Percentiles rank a stretch among this genome's conserved stretches.
Evolutionary conservation across 2,888 invertebrate species (phyloP).

Genomic region (Dromius quadrimaculatus): DNA sequence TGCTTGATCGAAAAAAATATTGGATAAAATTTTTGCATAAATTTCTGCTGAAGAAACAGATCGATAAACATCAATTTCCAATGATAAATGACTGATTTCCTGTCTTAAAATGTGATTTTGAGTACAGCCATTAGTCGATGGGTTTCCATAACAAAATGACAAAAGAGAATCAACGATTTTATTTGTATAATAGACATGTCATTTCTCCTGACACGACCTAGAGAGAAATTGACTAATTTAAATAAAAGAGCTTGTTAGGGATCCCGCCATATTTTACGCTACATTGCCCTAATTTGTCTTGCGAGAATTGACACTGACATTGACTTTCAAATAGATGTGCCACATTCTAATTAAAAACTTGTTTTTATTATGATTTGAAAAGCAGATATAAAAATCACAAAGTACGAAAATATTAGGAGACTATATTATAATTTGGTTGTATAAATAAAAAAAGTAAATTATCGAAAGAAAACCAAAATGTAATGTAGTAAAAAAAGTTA

Average conservation of each 20-base stretch:
- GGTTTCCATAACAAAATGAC: not conserved
- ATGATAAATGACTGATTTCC: slow-evolving; percentile 38
- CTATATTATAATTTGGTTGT: too few species aligned
- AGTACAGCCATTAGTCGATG: not conserved
- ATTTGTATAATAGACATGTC: slow-evolving; percentile 1
- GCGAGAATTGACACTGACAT: slow-evolving; percentile 2
- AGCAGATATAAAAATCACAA: too few species aligned
- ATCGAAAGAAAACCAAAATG: too few species aligned
- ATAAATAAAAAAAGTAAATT: not conserved
- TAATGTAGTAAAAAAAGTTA: not conserved
- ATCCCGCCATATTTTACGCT: slow-evolving; percentile 14
- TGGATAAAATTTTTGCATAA: too few species aligned
- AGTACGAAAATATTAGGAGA: too few species aligned
- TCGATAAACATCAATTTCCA: not conserved
- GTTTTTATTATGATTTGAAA: too few species aligned
- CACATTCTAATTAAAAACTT: slow-evolving; percentile 24
- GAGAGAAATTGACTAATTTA: slow-evolving; percentile 30
- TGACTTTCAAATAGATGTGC: slow-evolving; percentile 22
- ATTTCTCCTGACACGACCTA: not conserved
- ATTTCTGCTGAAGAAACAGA: not conserved
- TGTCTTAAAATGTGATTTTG: not conserved
- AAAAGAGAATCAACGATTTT: slow-evolving; percentile 4
- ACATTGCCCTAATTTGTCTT: slow-evolving; percentile 27
- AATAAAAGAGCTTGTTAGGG: slow-evolving; percentile 30
- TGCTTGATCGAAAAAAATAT: too few species aligned